Evolutionary conservation across 2,113 vertebrate genomes (phyloP).

Genomic region (Cisticola juncidis): DNA sequence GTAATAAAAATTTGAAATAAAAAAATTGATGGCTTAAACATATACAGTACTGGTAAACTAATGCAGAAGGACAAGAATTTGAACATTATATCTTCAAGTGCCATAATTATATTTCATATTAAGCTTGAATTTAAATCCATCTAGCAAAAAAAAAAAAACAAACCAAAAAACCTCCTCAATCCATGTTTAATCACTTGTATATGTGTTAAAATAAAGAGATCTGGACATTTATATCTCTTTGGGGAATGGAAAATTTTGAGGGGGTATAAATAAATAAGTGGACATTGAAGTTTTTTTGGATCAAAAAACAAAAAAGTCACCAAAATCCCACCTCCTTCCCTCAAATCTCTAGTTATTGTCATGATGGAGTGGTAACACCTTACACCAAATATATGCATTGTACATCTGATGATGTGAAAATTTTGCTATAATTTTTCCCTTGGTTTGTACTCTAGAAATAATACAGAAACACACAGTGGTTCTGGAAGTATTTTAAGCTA

Average conservation of each 20-base stretch:
- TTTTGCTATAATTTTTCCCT: background rate
- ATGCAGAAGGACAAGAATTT: background rate
- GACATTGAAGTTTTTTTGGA: background rate
- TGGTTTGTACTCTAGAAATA: background rate
- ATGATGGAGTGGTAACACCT: background rate
- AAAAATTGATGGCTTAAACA: background rate
- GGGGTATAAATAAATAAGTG: background rate
- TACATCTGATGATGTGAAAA: background rate
- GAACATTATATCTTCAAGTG: background rate
- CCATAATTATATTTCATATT: background rate
- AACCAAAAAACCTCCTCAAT: background rate
- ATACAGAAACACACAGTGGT: background rate
- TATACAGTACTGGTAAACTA: background rate
- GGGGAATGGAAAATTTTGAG: background rate
- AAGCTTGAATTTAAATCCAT: background rate
- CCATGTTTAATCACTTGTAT: background rate
- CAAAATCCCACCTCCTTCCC: background rate
- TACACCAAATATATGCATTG: rapidly evolving
- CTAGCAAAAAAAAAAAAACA: background rate
- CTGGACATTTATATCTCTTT: background rate
- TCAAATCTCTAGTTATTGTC: background rate
- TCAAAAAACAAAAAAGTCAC: background rate
- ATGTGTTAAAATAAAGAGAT: background rate
- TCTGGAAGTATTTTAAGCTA: background rate
- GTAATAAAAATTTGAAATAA: background rate